Evolutionary conservation across 2,797 vertebrate species (phyloP), one percentile per base, ranked within the genome.

Genomic region (Etheostoma nigrum): DNA sequence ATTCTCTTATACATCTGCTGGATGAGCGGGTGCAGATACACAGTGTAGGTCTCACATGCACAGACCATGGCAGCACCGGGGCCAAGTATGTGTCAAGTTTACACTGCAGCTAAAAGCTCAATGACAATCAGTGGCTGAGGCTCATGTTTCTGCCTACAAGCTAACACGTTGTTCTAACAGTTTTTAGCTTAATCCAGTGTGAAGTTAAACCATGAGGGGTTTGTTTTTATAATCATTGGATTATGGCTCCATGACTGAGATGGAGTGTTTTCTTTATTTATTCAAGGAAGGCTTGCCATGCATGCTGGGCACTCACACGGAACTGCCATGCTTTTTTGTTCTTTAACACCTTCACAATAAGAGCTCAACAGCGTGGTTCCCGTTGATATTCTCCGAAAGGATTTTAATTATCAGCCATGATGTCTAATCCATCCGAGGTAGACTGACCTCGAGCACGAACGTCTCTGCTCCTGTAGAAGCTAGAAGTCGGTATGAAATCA

Each of bases 1-100:
- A 25, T 73, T 84, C 80, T 82, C 27, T 61, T 25, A 65, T 71
- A 30, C 62, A 70, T 78, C 21, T 79, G 64, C 23, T 62, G 74
- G 82, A 86, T 82, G 1, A 80, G 47, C 15, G 15, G 52, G 61
- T 61, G 52, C 61, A 75, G 59, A 19, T 40, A 10, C 40, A 10
- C 18, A 12, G 51, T 1, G 23, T 10, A n/a, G 33, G 23, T 30
- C 55, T 75, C 52, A 21, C 1, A 47, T 44, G 57, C 27, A 11
- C 55, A 15, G 27, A 36, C 21, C 21, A 1, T 10, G 27, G 62
- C 21, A 27, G 64, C 65, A 7, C 8, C 0, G 14, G 33, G 10
- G 70, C 72, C 65, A 64, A 61, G 25, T 60, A 57, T 73, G 55
- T 70, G 59, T 81, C 69, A 58, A 0, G 5, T 64, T 19, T 14